These are phyloP conservation scores for Seladonia tumulorum DNA, from an alignment of 2,888 invertebrate genomes.

Conservation along the genomic window DNA sequence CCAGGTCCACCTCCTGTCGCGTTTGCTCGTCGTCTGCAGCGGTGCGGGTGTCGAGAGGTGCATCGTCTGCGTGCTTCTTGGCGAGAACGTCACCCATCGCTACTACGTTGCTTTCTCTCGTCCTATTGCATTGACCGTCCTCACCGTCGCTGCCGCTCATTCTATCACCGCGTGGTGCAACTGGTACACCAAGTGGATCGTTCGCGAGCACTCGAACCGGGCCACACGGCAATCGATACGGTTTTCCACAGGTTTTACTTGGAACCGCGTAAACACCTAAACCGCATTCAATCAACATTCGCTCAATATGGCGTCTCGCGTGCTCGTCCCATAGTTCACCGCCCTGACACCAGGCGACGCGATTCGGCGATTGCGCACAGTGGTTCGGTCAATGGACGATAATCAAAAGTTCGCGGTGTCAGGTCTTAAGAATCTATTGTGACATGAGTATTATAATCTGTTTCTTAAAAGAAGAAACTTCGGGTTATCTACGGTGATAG, in stretches of 20 bases:
- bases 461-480: background rate
- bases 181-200: conserved; percentile 35
- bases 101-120: conserved; percentile 75
- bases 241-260: conserved; percentile 59
- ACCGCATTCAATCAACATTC: conserved; percentile 78
- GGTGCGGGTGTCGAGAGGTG: conserved; percentile 42
- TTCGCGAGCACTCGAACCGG: conserved; percentile 19
- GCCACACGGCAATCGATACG: conserved; percentile 57
- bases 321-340: conserved; percentile 40
- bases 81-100: conserved; percentile 82
- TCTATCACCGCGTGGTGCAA: conserved; percentile 49
- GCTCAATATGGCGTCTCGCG: conserved; percentile 78
- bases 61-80: conserved; percentile 70
- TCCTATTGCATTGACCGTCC: conserved; percentile 73
- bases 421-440: background rate
- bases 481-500: no score
- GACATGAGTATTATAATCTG: background rate
- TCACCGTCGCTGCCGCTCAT: conserved; percentile 77
- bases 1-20: conserved; percentile 60
- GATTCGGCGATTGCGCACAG: conserved; percentile 34
- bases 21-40: conserved; percentile 29
- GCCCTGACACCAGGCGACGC: conserved; percentile 44
- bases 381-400: background rate
- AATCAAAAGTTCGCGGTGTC: background rate
- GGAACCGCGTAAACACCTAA: conserved; percentile 78